Conservation (phyloP, 2,888 invertebrate species). For the Philaethria dido region DNA sequence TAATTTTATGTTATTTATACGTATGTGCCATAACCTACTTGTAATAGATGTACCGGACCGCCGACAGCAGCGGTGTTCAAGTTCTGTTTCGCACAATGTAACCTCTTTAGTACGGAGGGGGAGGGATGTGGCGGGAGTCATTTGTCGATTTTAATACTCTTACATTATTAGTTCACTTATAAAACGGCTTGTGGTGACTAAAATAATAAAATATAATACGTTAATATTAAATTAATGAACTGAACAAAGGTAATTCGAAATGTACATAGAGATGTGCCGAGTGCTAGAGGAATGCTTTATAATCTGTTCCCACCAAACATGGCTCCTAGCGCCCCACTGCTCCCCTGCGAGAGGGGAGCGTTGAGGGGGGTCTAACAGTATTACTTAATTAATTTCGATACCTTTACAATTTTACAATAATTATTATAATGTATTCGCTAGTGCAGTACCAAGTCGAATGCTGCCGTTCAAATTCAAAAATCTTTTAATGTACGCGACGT, state of each 20-base stretch:
- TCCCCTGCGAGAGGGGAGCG: constrained; percentile 49
- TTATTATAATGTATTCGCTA: constrained; percentile 45
- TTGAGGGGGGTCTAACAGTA: constrained; percentile 77
- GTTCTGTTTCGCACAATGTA: constrained; percentile 47
- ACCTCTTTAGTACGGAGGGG: constrained; percentile 35
- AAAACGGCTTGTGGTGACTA: constrained; percentile 20
- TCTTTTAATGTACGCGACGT: constrained; percentile 51
- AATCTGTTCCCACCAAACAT: constrained; percentile 49
- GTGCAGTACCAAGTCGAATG: constrained; percentile 42
- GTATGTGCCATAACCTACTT: constrained; percentile 76
- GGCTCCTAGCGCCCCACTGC: constrained; percentile 52
- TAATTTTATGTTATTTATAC: constrained; percentile 64
- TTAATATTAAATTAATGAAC: background rate
- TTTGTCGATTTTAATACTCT: constrained; percentile 38
- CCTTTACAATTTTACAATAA: constrained; percentile 62
- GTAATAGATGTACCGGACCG: constrained; percentile 54
- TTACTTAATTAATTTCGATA: constrained; percentile 79
- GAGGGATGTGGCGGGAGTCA: constrained; percentile 40
- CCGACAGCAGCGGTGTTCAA: constrained; percentile 56
- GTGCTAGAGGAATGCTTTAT: constrained; percentile 35
- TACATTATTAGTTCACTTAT: constrained; percentile 24
- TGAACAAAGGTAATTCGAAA: constrained; percentile 17
- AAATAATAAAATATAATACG: background rate
- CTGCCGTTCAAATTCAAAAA: constrained; percentile 29
- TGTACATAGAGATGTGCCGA: constrained; percentile 33